Evolutionary conservation across 2,113 vertebrate genomes (phyloP).

Genomic region (Phodopus roborovskii): DNA sequence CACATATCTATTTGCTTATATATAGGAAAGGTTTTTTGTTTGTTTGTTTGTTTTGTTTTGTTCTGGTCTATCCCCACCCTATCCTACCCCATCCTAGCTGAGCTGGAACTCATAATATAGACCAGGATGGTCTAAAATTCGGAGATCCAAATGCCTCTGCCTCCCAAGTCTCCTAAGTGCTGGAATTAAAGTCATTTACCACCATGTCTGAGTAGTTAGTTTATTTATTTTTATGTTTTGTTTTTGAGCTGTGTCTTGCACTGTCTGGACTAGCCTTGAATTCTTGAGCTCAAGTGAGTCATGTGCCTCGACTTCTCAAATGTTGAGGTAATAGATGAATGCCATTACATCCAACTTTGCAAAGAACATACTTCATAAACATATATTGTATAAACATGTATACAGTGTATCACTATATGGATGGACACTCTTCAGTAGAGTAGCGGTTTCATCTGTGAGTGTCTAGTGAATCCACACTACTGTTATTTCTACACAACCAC

Average conservation of each 20-base stretch:
- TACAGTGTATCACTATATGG: neutral
- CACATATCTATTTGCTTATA: neutral
- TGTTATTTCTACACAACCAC: neutral
- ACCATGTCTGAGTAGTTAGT: neutral
- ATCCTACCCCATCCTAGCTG: neutral
- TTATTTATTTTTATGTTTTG: neutral
- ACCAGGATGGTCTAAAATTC: neutral
- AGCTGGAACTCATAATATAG: neutral
- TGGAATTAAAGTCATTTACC: neutral
- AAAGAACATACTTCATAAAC: neutral
- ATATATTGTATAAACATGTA: neutral
- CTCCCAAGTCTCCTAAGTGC: no score
- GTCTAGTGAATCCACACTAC: slow-evolving; percentile 20
- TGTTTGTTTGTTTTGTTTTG: no score
- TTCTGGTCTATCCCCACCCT: neutral
- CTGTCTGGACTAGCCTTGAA: neutral
- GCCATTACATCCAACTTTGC: neutral
- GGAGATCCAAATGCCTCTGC: neutral
- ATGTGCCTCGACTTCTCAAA: neutral
- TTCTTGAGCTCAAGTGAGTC: neutral
- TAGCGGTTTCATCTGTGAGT: slow-evolving; percentile 34
- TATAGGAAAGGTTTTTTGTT: neutral
- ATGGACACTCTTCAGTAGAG: slow-evolving; percentile 38
- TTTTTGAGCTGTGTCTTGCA: neutral
- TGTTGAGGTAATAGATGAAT: neutral